Percentiles rank a stretch among this genome's conserved stretches.
Evolutionary conservation across 2,888 invertebrate genomes (phyloP).

Genomic region (Lasioglossum oenotherae): DNA sequence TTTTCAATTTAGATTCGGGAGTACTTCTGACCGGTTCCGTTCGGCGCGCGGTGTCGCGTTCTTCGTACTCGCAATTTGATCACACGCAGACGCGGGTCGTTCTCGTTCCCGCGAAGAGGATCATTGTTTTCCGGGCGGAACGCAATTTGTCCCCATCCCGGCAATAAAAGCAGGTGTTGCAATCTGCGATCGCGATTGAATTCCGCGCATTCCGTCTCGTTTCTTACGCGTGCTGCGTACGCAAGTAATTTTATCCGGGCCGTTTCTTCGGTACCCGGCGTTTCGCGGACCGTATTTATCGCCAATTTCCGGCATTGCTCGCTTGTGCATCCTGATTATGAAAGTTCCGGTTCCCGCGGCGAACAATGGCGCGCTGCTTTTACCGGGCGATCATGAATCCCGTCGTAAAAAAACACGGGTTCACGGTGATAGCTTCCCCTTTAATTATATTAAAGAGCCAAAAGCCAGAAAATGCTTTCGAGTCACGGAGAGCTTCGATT

Average conservation of each 20-base stretch:
- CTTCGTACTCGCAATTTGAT: not conserved
- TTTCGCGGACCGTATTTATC: constrained; percentile 21
- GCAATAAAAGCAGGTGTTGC: constrained; percentile 43
- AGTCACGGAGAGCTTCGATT: not conserved
- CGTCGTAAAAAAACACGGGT: constrained; percentile 5
- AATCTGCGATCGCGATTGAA: constrained; percentile 40
- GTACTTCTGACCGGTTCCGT: not conserved
- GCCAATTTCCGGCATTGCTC: constrained; percentile 18
- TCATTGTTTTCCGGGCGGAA: constrained; percentile 32
- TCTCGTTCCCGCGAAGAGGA: not conserved
- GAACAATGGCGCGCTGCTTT: constrained; percentile 4
- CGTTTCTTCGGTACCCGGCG: constrained; percentile 15
- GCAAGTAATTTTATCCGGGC: constrained; percentile 27
- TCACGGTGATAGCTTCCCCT: constrained; percentile 14
- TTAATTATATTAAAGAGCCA: constrained; percentile 7
- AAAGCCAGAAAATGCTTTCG: not conserved
- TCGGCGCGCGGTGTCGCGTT: not conserved
- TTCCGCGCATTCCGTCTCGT: constrained; percentile 17
- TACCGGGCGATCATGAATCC: not conserved
- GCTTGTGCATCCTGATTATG: constrained; percentile 23
- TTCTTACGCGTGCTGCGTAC: constrained; percentile 26
- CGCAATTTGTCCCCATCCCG: constrained; percentile 26
- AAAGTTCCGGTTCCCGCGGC: constrained; percentile 6
- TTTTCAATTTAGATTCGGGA: not conserved
- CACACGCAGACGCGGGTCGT: not conserved